Evolutionary conservation across 2,888 invertebrate species (phyloP), one percentile per base, ranked within the genome.

Genomic region (Mallateleia sp.): DNA sequence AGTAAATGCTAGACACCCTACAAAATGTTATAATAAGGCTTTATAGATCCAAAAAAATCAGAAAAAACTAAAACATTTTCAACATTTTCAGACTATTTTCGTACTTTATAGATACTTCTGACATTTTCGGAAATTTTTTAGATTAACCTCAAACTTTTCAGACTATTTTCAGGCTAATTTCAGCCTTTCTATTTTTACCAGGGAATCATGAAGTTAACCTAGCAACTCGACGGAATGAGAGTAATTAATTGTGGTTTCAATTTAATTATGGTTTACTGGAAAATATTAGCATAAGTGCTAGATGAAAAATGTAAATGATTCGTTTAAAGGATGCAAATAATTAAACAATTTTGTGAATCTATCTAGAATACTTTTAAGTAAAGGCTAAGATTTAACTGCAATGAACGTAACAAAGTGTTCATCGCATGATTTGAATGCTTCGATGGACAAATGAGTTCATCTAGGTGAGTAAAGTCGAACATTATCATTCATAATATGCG

Each of bases 371-470:
- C n/a, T n/a, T 50, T 38, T 56, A 64, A 82, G 82, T 54, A 75
- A 81, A 77, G 75, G 58, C 14, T 24, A 42, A 75, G 82, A 82
- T 82, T 82, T 71, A 77, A 71, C 62, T 69, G 77, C 71, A 56
- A 77, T 47, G 83, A 69, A 71, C n/a, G n/a, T 71, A 77, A 64
- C 74, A 71, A 77, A 77, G 75, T 83, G 77, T 83, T 83, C 74
- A 64, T 72, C 47, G 74, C 60, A 28, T 60, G 52, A 81, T 81
- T 64, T 69, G 32, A 15, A 50, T 52, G 69, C 62, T 60, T 62
- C 42, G 56, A 7, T 25, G 20, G 20, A 77, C 54, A 77, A 83
- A 71, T 71, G 77, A 83, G 83, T 77, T 69, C 42, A 47, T 83
- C 24, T 62, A 77, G 69, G 64, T 71, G 54, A 83, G 69, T 71